These are phyloP conservation scores for Callosobruchus maculatus DNA, from an alignment of 2,888 invertebrate genomes.

Conservation along the genomic window DNA sequence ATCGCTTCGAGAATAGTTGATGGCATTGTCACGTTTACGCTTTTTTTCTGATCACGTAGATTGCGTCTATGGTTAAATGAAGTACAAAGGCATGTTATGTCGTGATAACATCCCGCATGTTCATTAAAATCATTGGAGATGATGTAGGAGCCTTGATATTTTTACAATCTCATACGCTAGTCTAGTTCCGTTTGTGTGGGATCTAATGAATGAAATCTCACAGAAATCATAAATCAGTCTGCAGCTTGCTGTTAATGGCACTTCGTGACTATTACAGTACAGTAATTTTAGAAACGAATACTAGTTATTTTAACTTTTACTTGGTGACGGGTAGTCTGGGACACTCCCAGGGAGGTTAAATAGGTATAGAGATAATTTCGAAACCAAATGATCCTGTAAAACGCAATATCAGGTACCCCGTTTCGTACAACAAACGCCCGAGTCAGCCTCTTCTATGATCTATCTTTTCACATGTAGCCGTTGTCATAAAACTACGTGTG, in stretches of 20 bases:
- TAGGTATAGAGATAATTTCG: too few species aligned
- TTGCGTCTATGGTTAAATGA: not conserved
- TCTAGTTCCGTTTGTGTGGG: not conserved
- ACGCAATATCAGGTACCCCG: too few species aligned
- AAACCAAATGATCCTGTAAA: too few species aligned
- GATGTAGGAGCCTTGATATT: not conserved
- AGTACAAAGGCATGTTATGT: not conserved
- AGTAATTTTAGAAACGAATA: not conserved
- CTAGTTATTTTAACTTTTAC: too few species aligned
- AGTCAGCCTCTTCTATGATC: too few species aligned
- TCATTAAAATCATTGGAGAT: not conserved
- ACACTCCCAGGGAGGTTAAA: too few species aligned
- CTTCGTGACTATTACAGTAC: not conserved
- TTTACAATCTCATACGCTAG: not conserved
- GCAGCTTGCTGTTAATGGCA: not conserved
- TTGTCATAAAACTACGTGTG: too few species aligned
- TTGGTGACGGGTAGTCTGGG: too few species aligned
- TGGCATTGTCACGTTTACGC: not conserved
- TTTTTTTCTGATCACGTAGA: not conserved
- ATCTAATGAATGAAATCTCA: not conserved
- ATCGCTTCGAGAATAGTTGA: not conserved
- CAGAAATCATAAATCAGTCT: not conserved
- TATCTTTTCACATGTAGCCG: too few species aligned
- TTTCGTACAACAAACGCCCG: too few species aligned
- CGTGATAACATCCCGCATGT: not conserved